phyloP scores from a whole-genome alignment of 2,888 invertebrate genomes.

The Platycnemis pennipes region DNA sequence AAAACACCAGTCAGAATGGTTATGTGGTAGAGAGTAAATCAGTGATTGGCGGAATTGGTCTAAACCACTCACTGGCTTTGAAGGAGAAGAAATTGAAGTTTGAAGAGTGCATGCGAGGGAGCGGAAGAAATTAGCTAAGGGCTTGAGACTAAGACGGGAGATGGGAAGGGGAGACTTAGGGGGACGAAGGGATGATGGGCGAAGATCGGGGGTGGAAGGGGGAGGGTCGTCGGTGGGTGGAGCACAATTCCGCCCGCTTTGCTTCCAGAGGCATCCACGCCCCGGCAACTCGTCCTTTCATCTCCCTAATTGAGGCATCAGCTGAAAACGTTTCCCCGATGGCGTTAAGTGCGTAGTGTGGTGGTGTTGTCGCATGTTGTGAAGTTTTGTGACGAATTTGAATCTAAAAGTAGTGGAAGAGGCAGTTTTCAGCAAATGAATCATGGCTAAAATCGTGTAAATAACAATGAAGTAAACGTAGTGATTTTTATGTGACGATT shows the following conservation, averaged over 20 bases:
- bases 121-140: not conserved
- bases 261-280: constrained; percentile 13
- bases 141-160: not conserved
- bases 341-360: not conserved
- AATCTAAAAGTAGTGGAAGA: not conserved
- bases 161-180: not conserved
- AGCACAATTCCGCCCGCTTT: not conserved
- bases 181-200: not conserved
- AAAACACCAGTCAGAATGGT: not conserved
- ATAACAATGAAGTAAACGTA: no score
- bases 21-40: not conserved
- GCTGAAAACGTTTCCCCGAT: not conserved
- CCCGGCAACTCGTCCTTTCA: constrained; percentile 28
- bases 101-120: not conserved
- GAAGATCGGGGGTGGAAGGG: not conserved
- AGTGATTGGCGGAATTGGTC: not conserved
- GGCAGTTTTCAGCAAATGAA: not conserved
- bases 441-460: no score
- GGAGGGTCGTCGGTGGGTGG: not conserved
- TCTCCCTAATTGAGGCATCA: constrained; percentile 20
- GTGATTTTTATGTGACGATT: no score
- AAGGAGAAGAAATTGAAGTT: not conserved
- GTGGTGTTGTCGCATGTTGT: not conserved
- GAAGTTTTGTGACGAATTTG: not conserved
- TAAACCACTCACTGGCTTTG: not conserved